Base-by-base conservation (phyloP, 2,797 vertebrate genomes). In the Amblyraja radiata region DNA sequence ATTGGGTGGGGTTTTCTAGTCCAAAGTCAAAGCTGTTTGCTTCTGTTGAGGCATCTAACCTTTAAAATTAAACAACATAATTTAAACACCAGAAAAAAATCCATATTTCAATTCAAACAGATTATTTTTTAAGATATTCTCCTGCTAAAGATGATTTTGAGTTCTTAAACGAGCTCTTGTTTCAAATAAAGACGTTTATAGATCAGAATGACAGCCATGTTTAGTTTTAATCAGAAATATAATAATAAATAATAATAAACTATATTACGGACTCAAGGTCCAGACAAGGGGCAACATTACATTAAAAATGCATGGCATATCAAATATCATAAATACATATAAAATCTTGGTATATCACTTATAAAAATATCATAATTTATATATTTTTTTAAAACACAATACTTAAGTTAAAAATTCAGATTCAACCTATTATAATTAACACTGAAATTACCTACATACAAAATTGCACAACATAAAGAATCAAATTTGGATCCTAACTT, bases 1-100 rank as follows among this genome's bases (percentile, higher is more conserved):
- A 78, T 93, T 93, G 90, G 93, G 21, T 54, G 6, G 23, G 94
- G 90, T 46, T 81, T 13, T 25, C 79, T 73, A 28, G 23, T 68
- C 23, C 88, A 71, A 18, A 23, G 54, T 32, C 32, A 71, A 46
- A 71, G 13, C 13, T 71, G 4, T 1, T 73, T 18, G 36, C 16
- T 91, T 68, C 90, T 92, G 90, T 28, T n/a, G 46, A 10, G 25
- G 6, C 11, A 13, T 14, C 1, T 23, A 73, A 74, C 71, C 90
- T 39, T 54, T 14, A 92, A 86, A 92, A 84, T 18, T 58, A 92
- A 92, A 13, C 28, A 54, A 73, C 28, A 88, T 54, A 46, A 91
- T 46, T 74, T 46, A 74, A 74, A 23, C 23, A 92, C 90, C 23
- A 65, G 25, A 54, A 58, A 92, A 11, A 84, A 8, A 21, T 78